Conservation (phyloP, 2,888 invertebrate species). For the Eledona agricola region DNA sequence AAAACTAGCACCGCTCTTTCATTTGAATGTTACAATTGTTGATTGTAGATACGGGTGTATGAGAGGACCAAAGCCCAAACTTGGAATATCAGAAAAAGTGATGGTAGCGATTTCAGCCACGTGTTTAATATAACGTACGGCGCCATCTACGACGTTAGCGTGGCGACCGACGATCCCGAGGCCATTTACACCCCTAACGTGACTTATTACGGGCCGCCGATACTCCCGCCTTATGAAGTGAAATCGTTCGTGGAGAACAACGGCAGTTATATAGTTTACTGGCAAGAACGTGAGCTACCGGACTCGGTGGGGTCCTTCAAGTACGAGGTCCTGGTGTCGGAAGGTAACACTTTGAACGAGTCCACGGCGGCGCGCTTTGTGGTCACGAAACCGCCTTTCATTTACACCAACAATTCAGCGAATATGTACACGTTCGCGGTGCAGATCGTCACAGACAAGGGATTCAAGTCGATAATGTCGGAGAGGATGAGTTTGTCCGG, state of each 20-base stretch:
- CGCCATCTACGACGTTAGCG: slow-evolving; percentile 65
- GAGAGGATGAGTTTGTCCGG: slow-evolving; percentile 63
- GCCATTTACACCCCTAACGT: slow-evolving; percentile 65
- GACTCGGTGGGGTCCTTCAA: slow-evolving; percentile 56
- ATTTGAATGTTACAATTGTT: no score
- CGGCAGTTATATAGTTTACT: slow-evolving; percentile 72
- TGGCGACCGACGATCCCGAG: slow-evolving; percentile 62
- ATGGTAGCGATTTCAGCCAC: slow-evolving; percentile 47
- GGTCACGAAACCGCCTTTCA: slow-evolving; percentile 67
- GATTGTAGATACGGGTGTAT: slow-evolving; percentile 18
- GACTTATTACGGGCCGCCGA: slow-evolving; percentile 65
- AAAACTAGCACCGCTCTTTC: no score
- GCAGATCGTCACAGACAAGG: slow-evolving; percentile 68
- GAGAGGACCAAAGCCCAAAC: slow-evolving; percentile 1
- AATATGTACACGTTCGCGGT: slow-evolving; percentile 72
- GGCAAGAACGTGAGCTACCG: slow-evolving; percentile 67
- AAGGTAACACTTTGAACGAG: slow-evolving; percentile 64
- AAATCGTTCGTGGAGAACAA: slow-evolving; percentile 68
- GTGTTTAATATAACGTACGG: slow-evolving; percentile 65
- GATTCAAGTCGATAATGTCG: slow-evolving; percentile 71
- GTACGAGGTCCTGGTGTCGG: slow-evolving; percentile 74
- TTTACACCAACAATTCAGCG: slow-evolving; percentile 65
- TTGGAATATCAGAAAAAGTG: slow-evolving; percentile 1
- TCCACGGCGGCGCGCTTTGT: slow-evolving; percentile 64
- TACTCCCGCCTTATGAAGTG: slow-evolving; percentile 73